Evolutionary conservation across 2,113 vertebrate genomes (phyloP), one percentile per base, ranked within the genome.

Genomic region (Proterorhinus semilunaris): DNA sequence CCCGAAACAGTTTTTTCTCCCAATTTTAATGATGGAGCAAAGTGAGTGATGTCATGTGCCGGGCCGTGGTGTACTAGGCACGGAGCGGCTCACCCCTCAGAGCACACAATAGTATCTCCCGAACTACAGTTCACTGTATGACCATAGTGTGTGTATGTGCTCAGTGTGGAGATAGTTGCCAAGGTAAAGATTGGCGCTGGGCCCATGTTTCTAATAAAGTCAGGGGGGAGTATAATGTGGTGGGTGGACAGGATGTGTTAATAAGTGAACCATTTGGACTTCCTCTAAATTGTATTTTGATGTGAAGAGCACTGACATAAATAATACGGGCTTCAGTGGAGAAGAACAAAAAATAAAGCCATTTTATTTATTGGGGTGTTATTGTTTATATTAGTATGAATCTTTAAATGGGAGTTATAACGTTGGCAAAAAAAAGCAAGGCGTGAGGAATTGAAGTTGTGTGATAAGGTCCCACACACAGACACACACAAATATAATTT

Each of bases 61-160:
- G 88, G 80, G 80, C 80, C 84, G 62, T 76, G 54, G 80, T 81
- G 91, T 93, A 76, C 92, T 90, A 92, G 92, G 90, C 88, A 92
- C 90, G 78, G 87, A 76, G 76, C 65, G 62, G 48, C 85, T 82
- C 74, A 78, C 81, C 84, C 81, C 65, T 55, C 82, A 83, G 74
- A 69, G 75, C 65, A 72, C 78, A 83, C 72, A 69, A 81, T 71
- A 59, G 12, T 75, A 80, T 83, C 72, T 82, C 67, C 71, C 48
- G 65, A 71, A 73, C 82, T 70, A 62, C 42, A 45, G 7, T 44
- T 61, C 58, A 61, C 42, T 10, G 36, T 63, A 66, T 74, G 55
- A 63, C 58, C 74, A 10, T 57, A 62, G 69, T 51, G 53, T 50
- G 68, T 69, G 43, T 62, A 10, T 74, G 57, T 59, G 74, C 53